phyloP scores from a whole-genome alignment of 2,113 vertebrate genomes.

The Chauna torquata region DNA sequence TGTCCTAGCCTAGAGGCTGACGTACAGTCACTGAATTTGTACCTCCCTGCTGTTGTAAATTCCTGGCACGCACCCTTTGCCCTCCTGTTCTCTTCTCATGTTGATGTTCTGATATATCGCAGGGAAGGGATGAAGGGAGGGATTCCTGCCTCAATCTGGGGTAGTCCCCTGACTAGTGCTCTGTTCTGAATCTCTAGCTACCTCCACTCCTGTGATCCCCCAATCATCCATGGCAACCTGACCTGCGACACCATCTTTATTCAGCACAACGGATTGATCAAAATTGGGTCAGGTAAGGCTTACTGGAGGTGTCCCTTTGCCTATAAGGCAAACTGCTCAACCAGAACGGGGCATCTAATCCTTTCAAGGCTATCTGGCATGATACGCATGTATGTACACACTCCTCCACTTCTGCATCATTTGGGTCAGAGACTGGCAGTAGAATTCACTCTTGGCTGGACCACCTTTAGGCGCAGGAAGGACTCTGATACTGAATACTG shows the following conservation, averaged over 20 bases:
- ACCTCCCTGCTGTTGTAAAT: neutral
- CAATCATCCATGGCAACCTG: conserved; percentile 98
- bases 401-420: neutral
- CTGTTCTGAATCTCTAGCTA: conserved; percentile 81
- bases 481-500: neutral
- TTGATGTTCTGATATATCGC: neutral
- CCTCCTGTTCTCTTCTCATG: neutral
- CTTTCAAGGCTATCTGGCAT: neutral
- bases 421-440: neutral
- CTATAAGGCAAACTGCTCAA: neutral
- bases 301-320: neutral
- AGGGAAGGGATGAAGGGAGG: neutral
- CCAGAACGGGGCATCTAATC: neutral
- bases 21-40: neutral
- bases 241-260: conserved; percentile 99
- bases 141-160: conserved; percentile 2
- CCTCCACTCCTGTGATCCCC: conserved; percentile 95
- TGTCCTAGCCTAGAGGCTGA: neutral
- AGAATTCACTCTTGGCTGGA: neutral
- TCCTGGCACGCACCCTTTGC: neutral
- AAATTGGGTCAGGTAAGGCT: conserved; percentile 94
- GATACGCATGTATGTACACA: accelerated
- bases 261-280: conserved; percentile 99
- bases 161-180: conserved; percentile 27
- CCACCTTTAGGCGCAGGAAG: neutral